Evolutionary conservation across 2,113 vertebrate genomes (phyloP), one percentile per base, ranked within the genome.

Genomic region (Syngnathus floridae): DNA sequence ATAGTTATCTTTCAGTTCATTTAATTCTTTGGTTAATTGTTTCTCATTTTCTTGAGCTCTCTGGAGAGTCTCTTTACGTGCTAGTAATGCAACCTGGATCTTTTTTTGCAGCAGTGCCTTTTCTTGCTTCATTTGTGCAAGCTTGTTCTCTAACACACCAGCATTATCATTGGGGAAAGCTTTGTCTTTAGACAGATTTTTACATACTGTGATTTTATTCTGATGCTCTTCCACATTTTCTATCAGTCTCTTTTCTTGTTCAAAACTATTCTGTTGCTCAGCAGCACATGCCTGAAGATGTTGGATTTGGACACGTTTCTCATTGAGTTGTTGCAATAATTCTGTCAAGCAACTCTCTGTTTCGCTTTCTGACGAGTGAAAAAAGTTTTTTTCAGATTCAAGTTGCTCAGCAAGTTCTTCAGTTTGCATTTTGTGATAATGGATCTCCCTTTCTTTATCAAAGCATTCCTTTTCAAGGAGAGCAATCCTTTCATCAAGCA

Each of bases 61-160:
- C 73, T 84, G 84, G 1, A 57, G 40, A 1, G 80, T 85, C 82
- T 92, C 91, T 75, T 91, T 86, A 45, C 82, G 82, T 1, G 87
- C 81, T 51, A 91, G 67, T 76, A 94, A 55, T 0, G 91, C 88
- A 35, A 87, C 89, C 70, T 91, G 87, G n/a, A 86, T 83, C 71
- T 94, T 92, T 52, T 85, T 91, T 74, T 92, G 83, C 0, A 94
- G 70, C 16, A 70, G 68, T 11, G 85, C 80, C 37, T 93, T 93
- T 65, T 94, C 92, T 17, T 75, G 75, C 60, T 85, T 87, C 16
- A 91, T 57, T 11, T 84, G 82, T 4, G 64, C 56, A 0, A 88
- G 66, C 49, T 85, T 71, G 1, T 72, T 80, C 68, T 78, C 31
- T 19, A 85, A 64, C 22, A 79, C 76, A 1, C 64, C 66, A 43